Evolutionary conservation across 2,888 invertebrate species (phyloP), one percentile per base, ranked within the genome.

Genomic region (Zeuzera pyrina): DNA sequence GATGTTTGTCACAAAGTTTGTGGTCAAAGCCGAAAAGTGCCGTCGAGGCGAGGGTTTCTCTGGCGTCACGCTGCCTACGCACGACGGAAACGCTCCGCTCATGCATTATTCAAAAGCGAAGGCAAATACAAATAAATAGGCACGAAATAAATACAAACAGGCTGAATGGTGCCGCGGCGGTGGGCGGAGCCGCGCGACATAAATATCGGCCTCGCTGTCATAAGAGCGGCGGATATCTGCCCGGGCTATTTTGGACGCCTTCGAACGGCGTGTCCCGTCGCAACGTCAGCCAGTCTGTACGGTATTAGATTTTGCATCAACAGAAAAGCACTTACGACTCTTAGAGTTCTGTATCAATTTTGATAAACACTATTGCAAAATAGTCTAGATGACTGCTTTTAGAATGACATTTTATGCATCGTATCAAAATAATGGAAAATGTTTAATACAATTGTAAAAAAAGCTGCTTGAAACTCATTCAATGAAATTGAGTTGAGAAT

Each of bases 51-150:
- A 57, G 57, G 56, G 57, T 53, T 53, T 53, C 57, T 54, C 39
- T 8, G 81, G 81, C 81, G 81, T 81, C 83, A 83, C 74, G 81
- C 81, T 68, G 79, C 83, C 81, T 83, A 81, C 81, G 77, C 81
- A 77, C 79, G 73, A 65, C 77, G 81, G 81, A 79, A 78, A 81
- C 72, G 69, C 64, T 72, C 58, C 57, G 72, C 74, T 78, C 79
- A 81, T 83, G 73, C 68, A 79, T 83, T 71, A 83, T 83, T 83
- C 81, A 83, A 74, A 78, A 60, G 64, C 68, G 53, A 72, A 74
- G 67, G 66, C 78, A 76, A 81, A 81, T 79, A 83, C 81, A 81
- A 83, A 81, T 83, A 83, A 81, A 83, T 81, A 78, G 81, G 69
- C 76, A 73, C 68, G 68, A 70, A 81, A 81, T 79, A 83, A 79